These are phyloP conservation scores for Anguilla obscura DNA, from an alignment of 2,797 vertebrate species.

Conservation along the genomic window DNA sequence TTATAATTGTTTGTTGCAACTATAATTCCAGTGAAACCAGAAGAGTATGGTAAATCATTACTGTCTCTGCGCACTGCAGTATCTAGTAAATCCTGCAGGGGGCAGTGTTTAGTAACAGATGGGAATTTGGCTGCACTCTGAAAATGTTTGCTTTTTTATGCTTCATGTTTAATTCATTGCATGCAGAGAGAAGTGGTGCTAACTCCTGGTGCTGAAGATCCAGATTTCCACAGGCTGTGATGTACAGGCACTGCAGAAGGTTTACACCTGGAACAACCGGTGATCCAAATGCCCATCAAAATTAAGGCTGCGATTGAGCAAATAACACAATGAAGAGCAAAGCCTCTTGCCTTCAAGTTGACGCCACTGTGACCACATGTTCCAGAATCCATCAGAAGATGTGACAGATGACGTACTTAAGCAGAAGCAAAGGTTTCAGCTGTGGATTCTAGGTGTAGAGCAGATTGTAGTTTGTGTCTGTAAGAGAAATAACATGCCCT, in stretches of 20 bases:
- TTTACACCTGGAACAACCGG: constrained; percentile 32
- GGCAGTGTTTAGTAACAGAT: constrained; percentile 61
- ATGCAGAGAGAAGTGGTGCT: not conserved
- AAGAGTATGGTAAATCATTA: not conserved
- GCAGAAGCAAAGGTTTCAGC: not conserved
- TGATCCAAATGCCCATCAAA: not conserved
- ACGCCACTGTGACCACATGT: not conserved
- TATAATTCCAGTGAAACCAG: not conserved
- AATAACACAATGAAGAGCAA: not conserved
- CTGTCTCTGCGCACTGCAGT: constrained; percentile 21
- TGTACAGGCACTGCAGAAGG: not conserved
- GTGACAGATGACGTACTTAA: not conserved
- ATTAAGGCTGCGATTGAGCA: not conserved
- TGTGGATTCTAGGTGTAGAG: not conserved
- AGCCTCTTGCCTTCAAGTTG: not conserved
- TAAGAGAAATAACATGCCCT: not conserved
- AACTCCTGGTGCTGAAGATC: not conserved
- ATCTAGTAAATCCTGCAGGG: constrained; percentile 54
- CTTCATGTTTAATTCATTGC: not conserved
- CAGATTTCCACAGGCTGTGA: not conserved
- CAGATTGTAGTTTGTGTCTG: not conserved
- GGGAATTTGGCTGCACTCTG: not conserved
- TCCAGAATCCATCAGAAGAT: not conserved
- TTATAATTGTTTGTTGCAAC: not conserved
- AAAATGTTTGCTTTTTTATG: not conserved